Percentiles rank a stretch among this genome's conserved stretches.
These are phyloP conservation scores for Alaudala cheleensis DNA, from an alignment of 2,113 vertebrate genomes.

Conservation along the genomic window DNA sequence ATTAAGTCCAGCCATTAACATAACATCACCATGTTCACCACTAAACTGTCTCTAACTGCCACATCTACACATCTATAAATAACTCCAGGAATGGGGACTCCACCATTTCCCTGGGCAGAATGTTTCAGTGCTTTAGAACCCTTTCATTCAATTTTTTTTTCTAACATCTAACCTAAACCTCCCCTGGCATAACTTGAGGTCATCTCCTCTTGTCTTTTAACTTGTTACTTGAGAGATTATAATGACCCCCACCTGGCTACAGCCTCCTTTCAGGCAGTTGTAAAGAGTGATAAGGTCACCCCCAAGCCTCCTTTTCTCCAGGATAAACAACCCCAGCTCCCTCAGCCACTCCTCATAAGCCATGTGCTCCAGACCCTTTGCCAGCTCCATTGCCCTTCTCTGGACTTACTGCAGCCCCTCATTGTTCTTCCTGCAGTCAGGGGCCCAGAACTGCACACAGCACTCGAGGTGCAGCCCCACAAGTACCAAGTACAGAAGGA, in stretches of 20 bases:
- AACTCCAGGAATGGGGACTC: neutral
- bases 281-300: neutral
- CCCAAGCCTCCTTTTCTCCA: neutral
- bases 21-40: neutral
- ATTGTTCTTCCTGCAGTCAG: neutral
- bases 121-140: neutral
- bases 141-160: neutral
- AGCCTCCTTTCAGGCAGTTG: neutral
- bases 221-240: neutral
- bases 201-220: neutral
- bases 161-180: neutral
- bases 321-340: neutral
- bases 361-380: neutral
- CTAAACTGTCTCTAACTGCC: neutral
- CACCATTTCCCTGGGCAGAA: neutral
- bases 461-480: rapidly evolving
- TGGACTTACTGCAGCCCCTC: rapidly evolving
- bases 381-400: neutral
- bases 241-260: neutral
- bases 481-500: neutral
- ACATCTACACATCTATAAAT: neutral
- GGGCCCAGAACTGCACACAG: no score
- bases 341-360: neutral
- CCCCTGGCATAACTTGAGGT: neutral
- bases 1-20: neutral